Percentiles rank a stretch among this genome's conserved stretches.
Evolutionary conservation across 30 jellyfish, hydroid and myxozoan genomes (phyloP).

Genomic region (Hydractinia symbiolongicarpus): DNA sequence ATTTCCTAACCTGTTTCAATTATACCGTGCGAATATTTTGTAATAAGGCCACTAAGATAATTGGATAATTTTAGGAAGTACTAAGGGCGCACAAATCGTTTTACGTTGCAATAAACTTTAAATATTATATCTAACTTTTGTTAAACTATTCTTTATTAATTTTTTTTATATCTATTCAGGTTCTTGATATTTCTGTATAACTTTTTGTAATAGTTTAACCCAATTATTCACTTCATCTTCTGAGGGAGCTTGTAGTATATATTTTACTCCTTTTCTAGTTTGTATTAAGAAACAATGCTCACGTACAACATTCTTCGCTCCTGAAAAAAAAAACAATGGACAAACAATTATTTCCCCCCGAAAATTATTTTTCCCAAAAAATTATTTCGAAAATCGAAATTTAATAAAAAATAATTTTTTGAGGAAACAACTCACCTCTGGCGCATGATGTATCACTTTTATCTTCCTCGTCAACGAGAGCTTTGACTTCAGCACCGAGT

Average conservation of each 20-base stretch:
- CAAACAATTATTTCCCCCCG: neutral
- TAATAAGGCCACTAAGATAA: too few species aligned
- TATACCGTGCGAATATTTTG: too few species aligned
- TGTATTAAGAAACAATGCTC: slow-evolving; percentile 31
- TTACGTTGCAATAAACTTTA: too few species aligned
- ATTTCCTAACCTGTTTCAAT: too few species aligned
- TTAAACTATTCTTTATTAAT: too few species aligned
- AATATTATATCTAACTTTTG: too few species aligned
- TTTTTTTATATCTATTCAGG: too few species aligned
- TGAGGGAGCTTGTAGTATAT: slow-evolving; percentile 55
- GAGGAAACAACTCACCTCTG: slow-evolving; percentile 1
- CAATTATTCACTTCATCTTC: slow-evolving; percentile 45
- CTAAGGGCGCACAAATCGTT: too few species aligned
- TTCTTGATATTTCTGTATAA: neutral
- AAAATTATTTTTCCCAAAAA: neutral
- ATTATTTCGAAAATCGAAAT: neutral
- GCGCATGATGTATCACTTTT: slow-evolving; percentile 9
- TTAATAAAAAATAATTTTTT: neutral
- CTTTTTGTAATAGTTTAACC: slow-evolving; percentile 31
- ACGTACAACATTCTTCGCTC: slow-evolving; percentile 10
- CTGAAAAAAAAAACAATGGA: neutral
- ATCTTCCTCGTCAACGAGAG: slow-evolving; percentile 14
- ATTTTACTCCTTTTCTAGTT: slow-evolving; percentile 42
- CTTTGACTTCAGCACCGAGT: slow-evolving; percentile 9
- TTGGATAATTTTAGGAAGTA: too few species aligned